phyloP scores from a whole-genome alignment of 2,113 vertebrate species.

The Poeciliopsis prolifica region DNA sequence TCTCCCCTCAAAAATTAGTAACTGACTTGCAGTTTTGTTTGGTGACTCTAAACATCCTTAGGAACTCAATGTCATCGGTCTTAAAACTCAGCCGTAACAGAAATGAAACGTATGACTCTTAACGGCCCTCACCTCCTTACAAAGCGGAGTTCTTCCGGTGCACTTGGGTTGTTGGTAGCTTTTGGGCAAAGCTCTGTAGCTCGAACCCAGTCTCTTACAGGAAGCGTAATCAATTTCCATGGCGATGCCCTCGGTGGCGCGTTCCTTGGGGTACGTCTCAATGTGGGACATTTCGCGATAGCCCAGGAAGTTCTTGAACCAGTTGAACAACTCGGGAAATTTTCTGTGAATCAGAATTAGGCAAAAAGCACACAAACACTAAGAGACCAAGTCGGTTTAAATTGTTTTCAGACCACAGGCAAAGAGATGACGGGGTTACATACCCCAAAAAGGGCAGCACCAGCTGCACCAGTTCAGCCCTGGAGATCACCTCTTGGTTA shows the following conservation, averaged over 20 bases:
- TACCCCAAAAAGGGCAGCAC: conserved; percentile 96
- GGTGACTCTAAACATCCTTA: no score
- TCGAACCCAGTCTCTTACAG: conserved; percentile 96
- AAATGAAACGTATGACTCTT: no score
- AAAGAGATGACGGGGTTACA: conserved; percentile 37
- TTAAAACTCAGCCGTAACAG: no score
- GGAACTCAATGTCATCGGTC: no score
- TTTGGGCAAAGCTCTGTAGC: conserved; percentile 96
- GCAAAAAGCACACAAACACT: background rate
- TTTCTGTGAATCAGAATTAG: conserved; percentile 78
- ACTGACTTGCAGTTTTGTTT: background rate
- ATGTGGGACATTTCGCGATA: conserved; percentile 94
- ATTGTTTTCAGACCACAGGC: accelerated
- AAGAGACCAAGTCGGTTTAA: background rate
- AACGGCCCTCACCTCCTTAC: conserved; percentile 89
- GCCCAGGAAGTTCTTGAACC: conserved; percentile 99
- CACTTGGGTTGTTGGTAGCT: conserved; percentile 99
- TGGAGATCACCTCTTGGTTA: conserved; percentile 97
- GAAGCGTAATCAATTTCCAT: conserved; percentile 99
- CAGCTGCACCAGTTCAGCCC: conserved; percentile 94
- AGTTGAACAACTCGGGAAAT: conserved; percentile 97
- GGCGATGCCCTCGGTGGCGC: conserved; percentile 96
- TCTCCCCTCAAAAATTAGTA: no score
- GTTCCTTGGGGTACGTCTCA: conserved; percentile 94
- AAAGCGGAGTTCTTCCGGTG: conserved; percentile 93